Evolutionary conservation across 2,113 vertebrate species (phyloP).

Genomic region (Sebastes schlegelii): DNA sequence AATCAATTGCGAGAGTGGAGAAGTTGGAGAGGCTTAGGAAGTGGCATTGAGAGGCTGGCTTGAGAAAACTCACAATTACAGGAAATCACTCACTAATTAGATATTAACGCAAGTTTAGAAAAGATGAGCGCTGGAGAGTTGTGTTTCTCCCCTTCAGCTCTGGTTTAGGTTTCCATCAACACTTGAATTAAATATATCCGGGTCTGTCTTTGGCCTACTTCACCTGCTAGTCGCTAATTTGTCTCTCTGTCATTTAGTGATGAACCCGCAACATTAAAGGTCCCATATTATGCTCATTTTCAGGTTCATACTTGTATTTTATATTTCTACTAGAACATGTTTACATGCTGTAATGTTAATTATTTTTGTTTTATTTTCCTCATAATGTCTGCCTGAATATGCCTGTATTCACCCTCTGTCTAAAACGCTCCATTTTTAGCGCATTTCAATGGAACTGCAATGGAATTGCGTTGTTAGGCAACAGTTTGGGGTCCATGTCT

Average conservation of each 20-base stretch:
- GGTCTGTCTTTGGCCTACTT: not conserved
- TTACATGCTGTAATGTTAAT: no score
- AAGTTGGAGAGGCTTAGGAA: conserved; percentile 37
- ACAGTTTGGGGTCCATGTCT: no score
- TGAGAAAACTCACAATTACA: not conserved
- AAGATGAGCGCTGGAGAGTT: not conserved
- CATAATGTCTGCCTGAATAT: no score
- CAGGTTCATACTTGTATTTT: no score
- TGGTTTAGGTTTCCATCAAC: not conserved
- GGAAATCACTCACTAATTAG: not conserved
- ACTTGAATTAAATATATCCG: not conserved
- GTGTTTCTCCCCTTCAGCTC: not conserved
- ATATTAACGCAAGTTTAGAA: not conserved
- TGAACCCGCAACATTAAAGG: no score
- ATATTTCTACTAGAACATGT: no score
- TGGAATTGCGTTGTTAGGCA: no score
- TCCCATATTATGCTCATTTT: no score
- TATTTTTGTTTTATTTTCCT: no score
- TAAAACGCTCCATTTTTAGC: no score
- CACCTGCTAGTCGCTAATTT: not conserved
- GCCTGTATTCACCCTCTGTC: no score
- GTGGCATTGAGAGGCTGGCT: conserved; percentile 9
- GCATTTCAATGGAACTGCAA: no score
- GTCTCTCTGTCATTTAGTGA: not conserved
- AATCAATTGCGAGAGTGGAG: conserved; percentile 53